Conservation (phyloP, 2,797 vertebrate species). For the Nothura maculosa region DNA sequence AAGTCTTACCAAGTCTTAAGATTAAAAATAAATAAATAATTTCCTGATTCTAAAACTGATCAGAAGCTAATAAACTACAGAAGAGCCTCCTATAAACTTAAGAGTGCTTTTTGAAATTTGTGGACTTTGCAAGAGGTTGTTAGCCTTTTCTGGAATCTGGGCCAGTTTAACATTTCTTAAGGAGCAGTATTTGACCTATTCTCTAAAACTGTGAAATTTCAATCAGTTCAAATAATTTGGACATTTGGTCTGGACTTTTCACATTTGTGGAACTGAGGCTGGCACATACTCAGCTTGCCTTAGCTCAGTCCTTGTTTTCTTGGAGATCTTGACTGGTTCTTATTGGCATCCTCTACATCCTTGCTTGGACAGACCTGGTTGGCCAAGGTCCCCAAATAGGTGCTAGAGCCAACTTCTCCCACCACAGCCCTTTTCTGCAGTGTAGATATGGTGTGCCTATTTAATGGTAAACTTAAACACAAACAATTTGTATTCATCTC, state of each 20-base stretch:
- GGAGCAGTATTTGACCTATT: neutral
- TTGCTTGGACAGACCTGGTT: neutral
- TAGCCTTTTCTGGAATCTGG: neutral
- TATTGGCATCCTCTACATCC: neutral
- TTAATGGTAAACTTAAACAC: slow-evolving; percentile 59
- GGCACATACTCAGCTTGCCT: neutral
- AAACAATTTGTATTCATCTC: slow-evolving; percentile 70
- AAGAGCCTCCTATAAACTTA: neutral
- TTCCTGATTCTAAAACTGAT: neutral
- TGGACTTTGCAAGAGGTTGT: neutral
- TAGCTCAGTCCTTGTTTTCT: neutral
- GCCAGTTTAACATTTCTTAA: neutral
- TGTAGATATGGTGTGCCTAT: slow-evolving; percentile 2
- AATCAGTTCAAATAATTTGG: neutral
- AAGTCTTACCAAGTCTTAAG: neutral
- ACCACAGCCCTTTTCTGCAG: neutral
- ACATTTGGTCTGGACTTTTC: neutral
- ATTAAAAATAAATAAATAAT: neutral
- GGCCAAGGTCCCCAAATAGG: neutral
- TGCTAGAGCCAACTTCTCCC: neutral
- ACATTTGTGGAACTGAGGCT: neutral
- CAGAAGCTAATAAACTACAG: neutral
- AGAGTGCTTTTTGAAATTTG: neutral
- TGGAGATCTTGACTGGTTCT: neutral
- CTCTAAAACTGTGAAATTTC: neutral